Base-by-base conservation (phyloP, 2,888 invertebrate genomes). In the Microctonus hyperodae region DNA sequence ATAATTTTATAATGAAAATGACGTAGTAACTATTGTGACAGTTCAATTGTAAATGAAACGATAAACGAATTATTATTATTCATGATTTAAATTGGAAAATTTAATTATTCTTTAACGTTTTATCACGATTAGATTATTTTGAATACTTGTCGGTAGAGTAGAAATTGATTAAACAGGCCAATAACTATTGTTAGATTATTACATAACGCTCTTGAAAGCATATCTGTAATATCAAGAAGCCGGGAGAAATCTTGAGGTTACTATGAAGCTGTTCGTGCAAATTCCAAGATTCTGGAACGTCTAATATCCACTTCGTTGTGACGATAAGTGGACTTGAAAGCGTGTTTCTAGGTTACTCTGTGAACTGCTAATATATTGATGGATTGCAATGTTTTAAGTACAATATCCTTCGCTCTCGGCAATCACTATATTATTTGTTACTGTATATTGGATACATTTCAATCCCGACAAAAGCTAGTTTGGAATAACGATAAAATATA, bases 281-380 rank as follows among this genome's bases (percentile, higher is more conserved):
- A 60, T 40, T 61, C 61, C 61, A 20, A 28, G 56, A 66, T 66
- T 61, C 61, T 61, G 61, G 61, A 48, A 31, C 48, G 33, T 66
- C 61, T 66, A 55, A 66, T 66, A 66, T 61, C 61, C 13, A 61
- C 60, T 66, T 56, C 20, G 53, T 44, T 44, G 7, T 44, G 5
- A 16, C 4, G 4, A 20, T 1, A 16, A 56, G 56, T 40, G 55
- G n/a, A 31, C 55, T 62, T 51, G 28, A 57, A 56, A 57, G 50
- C 62, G 57, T 67, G 57, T 61, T 57, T 67, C 58, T 67, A 28
- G 62, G 62, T 67, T 67, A 67, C 50, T 48, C 35, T 66, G 44
- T 66, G 57, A 62, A 51, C 62, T 37, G 7, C 23, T 11, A 23
- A 35, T n/a, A 23, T 2, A 40, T 6, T n/a, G 7, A 31, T 11